Conservation (phyloP, 2,888 invertebrate genomes). For the Melolontha melolontha region DNA sequence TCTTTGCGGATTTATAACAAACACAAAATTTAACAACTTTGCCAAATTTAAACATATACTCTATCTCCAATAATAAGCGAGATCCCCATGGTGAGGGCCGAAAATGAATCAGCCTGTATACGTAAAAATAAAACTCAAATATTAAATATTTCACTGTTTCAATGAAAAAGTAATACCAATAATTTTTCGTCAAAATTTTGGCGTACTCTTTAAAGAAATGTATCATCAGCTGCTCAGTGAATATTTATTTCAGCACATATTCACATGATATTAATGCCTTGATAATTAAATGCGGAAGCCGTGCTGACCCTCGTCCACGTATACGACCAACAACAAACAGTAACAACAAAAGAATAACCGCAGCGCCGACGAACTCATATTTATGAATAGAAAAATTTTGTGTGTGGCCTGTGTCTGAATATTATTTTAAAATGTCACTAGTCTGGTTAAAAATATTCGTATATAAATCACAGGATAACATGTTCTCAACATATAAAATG, state of each 20-base stretch:
- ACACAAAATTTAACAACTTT: too few relatives aligned
- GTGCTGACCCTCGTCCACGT: slow-evolving; percentile 6
- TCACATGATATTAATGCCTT: slow-evolving; percentile 12
- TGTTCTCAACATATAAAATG: slow-evolving; percentile 50
- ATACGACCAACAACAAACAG: neutral
- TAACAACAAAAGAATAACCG: neutral
- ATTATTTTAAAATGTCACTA: slow-evolving; percentile 55
- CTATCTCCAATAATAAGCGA: too few relatives aligned
- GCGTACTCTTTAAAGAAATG: neutral
- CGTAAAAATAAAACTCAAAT: too few relatives aligned
- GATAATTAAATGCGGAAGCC: slow-evolving; percentile 8
- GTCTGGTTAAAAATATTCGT: slow-evolving; percentile 61
- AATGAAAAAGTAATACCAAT: neutral
- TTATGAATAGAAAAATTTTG: slow-evolving; percentile 44
- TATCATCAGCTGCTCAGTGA: neutral
- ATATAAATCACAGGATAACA: slow-evolving; percentile 61
- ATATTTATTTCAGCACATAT: neutral
- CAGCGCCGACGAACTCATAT: slow-evolving; percentile 31
- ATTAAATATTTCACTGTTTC: too few relatives aligned
- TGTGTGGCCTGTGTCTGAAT: slow-evolving; percentile 46
- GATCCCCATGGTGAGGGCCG: too few relatives aligned
- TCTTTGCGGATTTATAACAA: too few relatives aligned
- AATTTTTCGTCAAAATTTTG: neutral
- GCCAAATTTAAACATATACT: too few relatives aligned
- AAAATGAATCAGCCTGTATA: too few relatives aligned